These are phyloP conservation scores for Cryptoleucopteryx plumbea DNA, from an alignment of 2,113 vertebrate genomes.

Conservation along the genomic window DNA sequence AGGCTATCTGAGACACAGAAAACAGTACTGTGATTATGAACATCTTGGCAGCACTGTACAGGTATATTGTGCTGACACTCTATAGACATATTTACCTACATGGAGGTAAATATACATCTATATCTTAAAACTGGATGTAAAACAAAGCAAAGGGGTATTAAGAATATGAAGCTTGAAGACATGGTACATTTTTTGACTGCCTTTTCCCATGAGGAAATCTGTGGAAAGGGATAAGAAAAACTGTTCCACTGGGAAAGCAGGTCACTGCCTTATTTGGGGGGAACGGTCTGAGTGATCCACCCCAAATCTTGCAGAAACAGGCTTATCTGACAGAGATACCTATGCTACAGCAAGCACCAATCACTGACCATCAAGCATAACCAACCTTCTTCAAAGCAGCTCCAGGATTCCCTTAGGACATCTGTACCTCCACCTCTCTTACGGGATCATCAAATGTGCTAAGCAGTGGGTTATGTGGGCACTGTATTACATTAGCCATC, in stretches of 20 bases:
- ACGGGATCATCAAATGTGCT: not conserved
- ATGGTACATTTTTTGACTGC: not conserved
- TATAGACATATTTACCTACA: not conserved
- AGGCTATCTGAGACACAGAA: slow-evolving; percentile 7
- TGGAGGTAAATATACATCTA: not conserved
- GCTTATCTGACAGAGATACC: not conserved
- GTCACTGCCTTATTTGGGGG: not conserved
- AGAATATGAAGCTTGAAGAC: not conserved
- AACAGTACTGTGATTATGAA: not conserved
- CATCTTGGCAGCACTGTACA: not conserved
- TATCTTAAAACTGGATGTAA: not conserved
- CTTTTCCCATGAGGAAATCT: not conserved
- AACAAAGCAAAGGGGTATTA: not conserved
- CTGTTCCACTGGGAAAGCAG: not conserved
- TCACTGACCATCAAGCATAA: not conserved
- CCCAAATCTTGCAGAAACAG: not conserved
- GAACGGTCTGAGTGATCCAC: not conserved
- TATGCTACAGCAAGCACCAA: not conserved
- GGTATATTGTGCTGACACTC: not conserved
- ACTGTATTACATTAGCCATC: not conserved
- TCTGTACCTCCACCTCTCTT: not conserved
- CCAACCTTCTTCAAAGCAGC: not conserved
- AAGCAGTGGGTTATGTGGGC: not conserved
- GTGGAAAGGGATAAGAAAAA: not conserved
- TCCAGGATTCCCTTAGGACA: not conserved